Conservation (phyloP, 1,140 invertebrate species). For the Cydia strobilella region DNA sequence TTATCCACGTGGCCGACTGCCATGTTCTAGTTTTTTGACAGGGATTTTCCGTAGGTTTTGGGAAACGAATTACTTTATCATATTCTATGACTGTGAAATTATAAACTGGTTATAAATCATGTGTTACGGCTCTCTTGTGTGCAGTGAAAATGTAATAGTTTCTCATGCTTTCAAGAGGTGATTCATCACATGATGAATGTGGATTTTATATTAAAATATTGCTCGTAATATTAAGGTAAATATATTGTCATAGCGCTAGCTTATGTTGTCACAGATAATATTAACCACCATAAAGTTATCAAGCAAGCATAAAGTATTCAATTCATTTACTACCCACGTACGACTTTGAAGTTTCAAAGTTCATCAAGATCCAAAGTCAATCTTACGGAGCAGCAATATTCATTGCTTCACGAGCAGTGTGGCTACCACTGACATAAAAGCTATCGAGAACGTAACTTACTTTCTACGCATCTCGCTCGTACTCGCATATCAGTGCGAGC, state of each 20-base stretch:
- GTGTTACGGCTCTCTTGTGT: neutral
- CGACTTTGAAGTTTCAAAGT: neutral
- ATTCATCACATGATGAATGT: neutral
- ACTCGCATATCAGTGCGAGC: too few species aligned
- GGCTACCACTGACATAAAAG: too few species aligned
- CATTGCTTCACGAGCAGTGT: too few species aligned
- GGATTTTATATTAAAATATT: neutral
- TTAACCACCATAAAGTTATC: too few species aligned
- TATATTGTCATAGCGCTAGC: too few species aligned
- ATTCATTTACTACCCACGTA: neutral
- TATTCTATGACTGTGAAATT: conserved; percentile 28
- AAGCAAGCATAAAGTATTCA: too few species aligned
- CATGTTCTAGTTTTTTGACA: conserved; percentile 30
- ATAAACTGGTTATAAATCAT: conserved; percentile 12
- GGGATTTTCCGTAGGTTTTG: conserved; percentile 20
- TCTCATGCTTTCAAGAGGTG: neutral
- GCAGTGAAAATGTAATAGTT: neutral
- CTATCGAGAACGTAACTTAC: too few species aligned
- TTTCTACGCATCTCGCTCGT: too few species aligned
- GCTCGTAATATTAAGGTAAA: neutral
- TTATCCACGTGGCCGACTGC: neutral
- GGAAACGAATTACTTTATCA: conserved; percentile 27
- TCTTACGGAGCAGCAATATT: too few species aligned
- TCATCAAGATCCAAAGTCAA: neutral
- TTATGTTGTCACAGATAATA: too few species aligned